Evolutionary conservation across 2,888 invertebrate species (phyloP), one percentile per base, ranked within the genome.

Genomic region (Mesorhabditis belari): DNA sequence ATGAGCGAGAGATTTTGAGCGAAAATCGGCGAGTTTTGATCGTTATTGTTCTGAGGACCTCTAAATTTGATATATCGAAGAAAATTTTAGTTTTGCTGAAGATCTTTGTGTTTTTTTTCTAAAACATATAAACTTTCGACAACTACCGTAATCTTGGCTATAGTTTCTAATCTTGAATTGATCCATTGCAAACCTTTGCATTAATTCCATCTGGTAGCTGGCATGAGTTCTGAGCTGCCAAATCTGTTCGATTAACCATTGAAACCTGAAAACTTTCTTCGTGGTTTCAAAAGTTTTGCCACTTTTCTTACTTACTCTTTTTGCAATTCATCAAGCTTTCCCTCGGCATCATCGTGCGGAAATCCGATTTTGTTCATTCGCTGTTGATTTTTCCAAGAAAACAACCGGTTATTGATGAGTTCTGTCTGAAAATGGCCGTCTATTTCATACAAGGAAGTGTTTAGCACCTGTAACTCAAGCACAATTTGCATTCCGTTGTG

Each of bases 361-460:
- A 78, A 69, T 3, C 80, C 80, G 63, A 80, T 76, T 58, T 80
- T 80, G 3, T 76, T 73, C 53, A 79, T 61, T 60, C 81, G 80
- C 61, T 80, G 80, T 3, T 70, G 64, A 57, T 76, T 76, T 55
- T 81, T 81, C 81, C 80, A 80, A n/a, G 76, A 74, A 49, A 74
- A 67, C 26, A 80, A 64, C 24, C 74, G 66, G n/a, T 76, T 74
- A 24, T 63, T 62, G 55, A 81, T 80, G 35, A 80, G 64, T 53
- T 77, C 71, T 35, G 70, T 70, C 68, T 81, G 76, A 12, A 77
- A 64, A 55, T 35, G 12, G 12, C n/a, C 12, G 12, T 24, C 17
- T 2, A 19, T 4, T 24, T 27, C 28, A 54, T 26, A n/a, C n/a
- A n/a, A n/a, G n/a, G n/a, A n/a, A n/a, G n/a, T n/a, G n/a, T n/a